Evolutionary conservation across 2,888 invertebrate genomes (phyloP).

Genomic region (Phalera bucephala): DNA sequence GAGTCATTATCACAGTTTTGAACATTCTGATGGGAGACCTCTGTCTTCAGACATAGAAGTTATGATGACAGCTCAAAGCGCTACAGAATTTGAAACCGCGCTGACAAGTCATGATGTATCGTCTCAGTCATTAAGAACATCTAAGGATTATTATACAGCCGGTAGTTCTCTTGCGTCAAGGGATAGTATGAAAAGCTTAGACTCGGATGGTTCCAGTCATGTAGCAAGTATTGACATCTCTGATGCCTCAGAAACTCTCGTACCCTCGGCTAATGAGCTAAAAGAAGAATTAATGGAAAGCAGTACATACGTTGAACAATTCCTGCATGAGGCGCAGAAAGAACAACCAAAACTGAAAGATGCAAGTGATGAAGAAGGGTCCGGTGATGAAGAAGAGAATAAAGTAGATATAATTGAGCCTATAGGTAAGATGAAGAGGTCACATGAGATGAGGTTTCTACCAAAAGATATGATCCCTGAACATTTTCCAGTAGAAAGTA

Average conservation of each 20-base stretch:
- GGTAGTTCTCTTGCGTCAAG: constrained; percentile 93
- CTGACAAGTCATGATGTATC: constrained; percentile 91
- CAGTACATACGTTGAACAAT: constrained; percentile 82
- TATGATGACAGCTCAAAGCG: constrained; percentile 87
- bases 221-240: constrained; percentile 95
- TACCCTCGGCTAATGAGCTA: constrained; percentile 93
- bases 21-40: constrained; percentile 91
- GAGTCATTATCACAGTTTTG: constrained; percentile 94
- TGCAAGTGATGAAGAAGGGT: constrained; percentile 75
- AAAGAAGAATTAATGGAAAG: constrained; percentile 88
- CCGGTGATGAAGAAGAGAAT: constrained; percentile 82
- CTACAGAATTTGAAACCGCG: constrained; percentile 94
- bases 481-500: constrained; percentile 63
- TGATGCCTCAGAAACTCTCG: constrained; percentile 95
- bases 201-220: constrained; percentile 94
- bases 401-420: constrained; percentile 78
- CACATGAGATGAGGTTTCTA: constrained; percentile 95
- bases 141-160: constrained; percentile 94
- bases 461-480: constrained; percentile 83
- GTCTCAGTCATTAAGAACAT: constrained; percentile 87
- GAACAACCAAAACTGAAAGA: constrained; percentile 68
- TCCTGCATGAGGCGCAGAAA: constrained; percentile 69
- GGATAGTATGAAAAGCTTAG: constrained; percentile 94
- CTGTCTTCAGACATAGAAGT: constrained; percentile 94
- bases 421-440: constrained; percentile 92